These are phyloP conservation scores for Ophion ellenae DNA, from an alignment of 2,888 invertebrate species.

Conservation along the genomic window DNA sequence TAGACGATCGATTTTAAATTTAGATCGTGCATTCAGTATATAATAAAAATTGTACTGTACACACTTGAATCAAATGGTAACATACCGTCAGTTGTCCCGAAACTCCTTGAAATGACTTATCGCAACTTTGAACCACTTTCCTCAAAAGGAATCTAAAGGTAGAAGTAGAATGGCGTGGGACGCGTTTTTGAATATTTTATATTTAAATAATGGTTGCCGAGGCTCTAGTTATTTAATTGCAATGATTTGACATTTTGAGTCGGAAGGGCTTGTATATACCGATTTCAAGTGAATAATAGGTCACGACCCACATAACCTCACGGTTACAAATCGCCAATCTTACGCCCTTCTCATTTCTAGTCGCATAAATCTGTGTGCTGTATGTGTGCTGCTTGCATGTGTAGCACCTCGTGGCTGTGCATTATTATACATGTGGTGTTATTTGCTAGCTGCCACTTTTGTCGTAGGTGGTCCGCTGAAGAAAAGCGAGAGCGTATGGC, in stretches of 20 bases:
- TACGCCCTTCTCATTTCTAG: slow-evolving; percentile 7
- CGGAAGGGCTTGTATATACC: slow-evolving; percentile 9
- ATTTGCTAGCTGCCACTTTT: slow-evolving; percentile 81
- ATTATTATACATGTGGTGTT: slow-evolving; percentile 73
- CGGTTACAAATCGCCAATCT: not conserved
- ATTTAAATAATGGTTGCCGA: too few species aligned
- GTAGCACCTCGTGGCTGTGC: slow-evolving; percentile 6
- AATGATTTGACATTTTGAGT: not conserved
- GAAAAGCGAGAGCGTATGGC: slow-evolving; percentile 69
- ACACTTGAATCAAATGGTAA: too few species aligned
- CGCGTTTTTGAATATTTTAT: too few species aligned
- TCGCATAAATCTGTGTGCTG: not conserved
- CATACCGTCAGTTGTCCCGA: too few species aligned
- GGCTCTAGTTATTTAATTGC: not conserved
- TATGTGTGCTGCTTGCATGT: not conserved
- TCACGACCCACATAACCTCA: not conserved
- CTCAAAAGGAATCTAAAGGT: too few species aligned
- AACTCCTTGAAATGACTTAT: too few species aligned
- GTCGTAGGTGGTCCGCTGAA: slow-evolving; percentile 81
- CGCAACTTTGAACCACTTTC: too few species aligned
- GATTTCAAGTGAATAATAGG: slow-evolving; percentile 2
- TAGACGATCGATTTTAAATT: too few species aligned
- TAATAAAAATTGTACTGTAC: too few species aligned
- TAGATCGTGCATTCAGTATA: too few species aligned
- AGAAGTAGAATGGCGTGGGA: too few species aligned